Evolutionary conservation across 1,140 invertebrate species (phyloP).

Genomic region (Chlorops oryzae): DNA sequence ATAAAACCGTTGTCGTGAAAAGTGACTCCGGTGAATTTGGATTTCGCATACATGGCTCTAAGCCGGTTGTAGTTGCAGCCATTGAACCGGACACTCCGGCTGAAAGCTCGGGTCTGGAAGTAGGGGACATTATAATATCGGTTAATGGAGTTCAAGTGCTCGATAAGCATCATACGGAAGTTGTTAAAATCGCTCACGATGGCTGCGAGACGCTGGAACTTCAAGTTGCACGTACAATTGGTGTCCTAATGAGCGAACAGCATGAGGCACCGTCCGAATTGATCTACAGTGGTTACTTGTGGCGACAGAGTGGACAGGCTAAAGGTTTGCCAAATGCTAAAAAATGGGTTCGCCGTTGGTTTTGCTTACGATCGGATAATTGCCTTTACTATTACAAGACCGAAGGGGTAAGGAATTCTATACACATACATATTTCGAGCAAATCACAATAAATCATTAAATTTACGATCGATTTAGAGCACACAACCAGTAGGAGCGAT

Average conservation of each 20-base stretch:
- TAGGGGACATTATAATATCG: slow-evolving; percentile 88
- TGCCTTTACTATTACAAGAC: slow-evolving; percentile 94
- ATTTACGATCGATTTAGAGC: slow-evolving; percentile 55
- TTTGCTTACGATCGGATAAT: slow-evolving; percentile 82
- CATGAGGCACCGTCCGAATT: slow-evolving; percentile 57
- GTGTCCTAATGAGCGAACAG: slow-evolving; percentile 62
- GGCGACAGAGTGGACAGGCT: slow-evolving; percentile 60
- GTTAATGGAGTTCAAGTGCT: slow-evolving; percentile 87
- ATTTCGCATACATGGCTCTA: slow-evolving; percentile 90
- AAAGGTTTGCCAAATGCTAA: slow-evolving; percentile 53
- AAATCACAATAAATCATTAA: neutral
- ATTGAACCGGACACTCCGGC: slow-evolving; percentile 89
- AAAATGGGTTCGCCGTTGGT: slow-evolving; percentile 86
- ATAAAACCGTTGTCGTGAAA: slow-evolving; percentile 76
- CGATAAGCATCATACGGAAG: slow-evolving; percentile 88
- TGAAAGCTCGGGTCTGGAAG: slow-evolving; percentile 81
- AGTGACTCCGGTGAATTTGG: slow-evolving; percentile 87
- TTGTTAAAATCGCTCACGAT: slow-evolving; percentile 87
- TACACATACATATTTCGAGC: neutral
- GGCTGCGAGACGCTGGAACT: slow-evolving; percentile 78
- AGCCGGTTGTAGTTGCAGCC: slow-evolving; percentile 90
- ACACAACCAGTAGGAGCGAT: slow-evolving; percentile 84
- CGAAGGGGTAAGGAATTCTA: slow-evolving; percentile 59
- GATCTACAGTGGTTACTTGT: slow-evolving; percentile 72
- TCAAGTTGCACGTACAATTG: slow-evolving; percentile 80